A percentile compares a stretch with the other conserved stretches of the same genome.
Conservation (phyloP, 2,797 vertebrate genomes). For the Premnoplex brunnescens region DNA sequence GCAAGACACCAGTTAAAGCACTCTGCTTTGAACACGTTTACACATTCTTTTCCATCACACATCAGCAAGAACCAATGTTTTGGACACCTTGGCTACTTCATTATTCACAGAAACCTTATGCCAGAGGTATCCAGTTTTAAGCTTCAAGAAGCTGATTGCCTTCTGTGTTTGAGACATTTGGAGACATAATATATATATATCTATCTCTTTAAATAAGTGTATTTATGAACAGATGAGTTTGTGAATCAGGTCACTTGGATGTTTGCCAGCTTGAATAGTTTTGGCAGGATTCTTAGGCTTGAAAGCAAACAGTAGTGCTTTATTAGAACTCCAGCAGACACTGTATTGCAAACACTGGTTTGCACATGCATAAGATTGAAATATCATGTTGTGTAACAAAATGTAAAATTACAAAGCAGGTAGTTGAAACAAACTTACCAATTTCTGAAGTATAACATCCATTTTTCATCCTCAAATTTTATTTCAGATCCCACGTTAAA, state of each 20-base stretch:
- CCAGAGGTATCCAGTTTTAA: background rate
- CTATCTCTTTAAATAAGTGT: background rate
- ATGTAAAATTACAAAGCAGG: slow-evolving; percentile 17
- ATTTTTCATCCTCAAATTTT: slow-evolving; percentile 52
- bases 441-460: slow-evolving; percentile 31
- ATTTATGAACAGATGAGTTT: background rate
- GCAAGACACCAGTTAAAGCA: background rate
- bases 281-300: background rate
- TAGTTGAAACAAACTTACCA: slow-evolving; percentile 22
- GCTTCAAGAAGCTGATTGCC: background rate
- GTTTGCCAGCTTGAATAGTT: background rate
- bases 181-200: background rate
- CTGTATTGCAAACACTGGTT: slow-evolving; percentile 20
- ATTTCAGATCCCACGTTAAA: slow-evolving; percentile 6
- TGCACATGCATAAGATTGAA: slow-evolving; percentile 33
- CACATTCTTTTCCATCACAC: background rate
- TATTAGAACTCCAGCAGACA: slow-evolving; percentile 28
- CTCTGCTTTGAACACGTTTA: background rate
- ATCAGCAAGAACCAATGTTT: background rate
- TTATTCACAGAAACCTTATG: background rate
- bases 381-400: slow-evolving; percentile 10
- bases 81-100: background rate
- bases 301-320: slow-evolving; percentile 24
- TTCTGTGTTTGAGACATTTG: background rate
- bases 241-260: slow-evolving; percentile 3